Evolutionary conservation across 2,797 vertebrate genomes (phyloP), one percentile per base, ranked within the genome.

Genomic region (Sebastes nivosus): DNA sequence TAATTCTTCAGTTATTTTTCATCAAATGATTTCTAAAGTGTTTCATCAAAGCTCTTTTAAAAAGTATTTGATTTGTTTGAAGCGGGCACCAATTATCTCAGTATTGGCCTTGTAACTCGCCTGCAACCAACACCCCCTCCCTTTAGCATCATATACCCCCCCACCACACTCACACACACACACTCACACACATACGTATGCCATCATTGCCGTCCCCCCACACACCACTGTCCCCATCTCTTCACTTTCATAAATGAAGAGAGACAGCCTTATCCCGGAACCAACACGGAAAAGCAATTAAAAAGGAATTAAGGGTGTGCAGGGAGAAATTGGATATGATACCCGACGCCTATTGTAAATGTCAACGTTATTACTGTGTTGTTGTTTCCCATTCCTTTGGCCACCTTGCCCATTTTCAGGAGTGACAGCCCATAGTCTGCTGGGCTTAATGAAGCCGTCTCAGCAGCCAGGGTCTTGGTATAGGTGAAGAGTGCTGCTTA

Each of bases 291-390:
- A 92, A 95, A 93, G 93, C 93, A 95, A 95, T 95, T 95, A 95
- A 94, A 95, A 94, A 90, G 92, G 94, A 95, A 94, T 95, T 94
- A 95, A 92, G 93, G 81, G 91, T 89, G 89, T 91, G 88, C 89
- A 88, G 91, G 93, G 89, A 94, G 94, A 91, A 94, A 94, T 93
- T 93, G 90, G 94, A 94, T 94, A 94, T 95, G 93, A 94, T 94
- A 94, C 77, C 87, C 85, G 79, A 92, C 89, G 83, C 88, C 93
- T 92, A 91, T 94, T 93, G 92, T 93, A 95, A 95, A 95, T 95
- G 94, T 95, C 94, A 95, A 58, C 80, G 88, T 94, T 94, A 94
- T 95, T 94, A 95, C 91, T 77, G 89, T 93, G 93, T 93, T 95
- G 94, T 94, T 94, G 93, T 94, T 93, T 92, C 89, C 89, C 90